These are phyloP conservation scores for Henricia sp. DNA, from an alignment of 53 echinoderm and acorn worm genomes.

Conservation along the genomic window DNA sequence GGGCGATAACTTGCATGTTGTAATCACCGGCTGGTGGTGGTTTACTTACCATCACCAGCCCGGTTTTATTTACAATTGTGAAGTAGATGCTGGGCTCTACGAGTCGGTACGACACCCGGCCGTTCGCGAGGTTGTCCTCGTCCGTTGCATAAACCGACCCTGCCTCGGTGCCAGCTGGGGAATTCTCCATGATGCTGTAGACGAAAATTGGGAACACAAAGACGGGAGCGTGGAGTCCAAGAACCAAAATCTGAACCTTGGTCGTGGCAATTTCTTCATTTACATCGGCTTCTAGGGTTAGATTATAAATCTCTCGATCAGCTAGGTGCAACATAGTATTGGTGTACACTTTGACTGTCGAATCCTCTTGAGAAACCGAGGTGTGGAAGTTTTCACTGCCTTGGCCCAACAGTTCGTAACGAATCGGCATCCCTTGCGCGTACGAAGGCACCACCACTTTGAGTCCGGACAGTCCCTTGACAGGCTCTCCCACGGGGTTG, in stretches of 20 bases:
- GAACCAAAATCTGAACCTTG: slow-evolving; percentile 49
- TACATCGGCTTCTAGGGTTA: slow-evolving; percentile 38
- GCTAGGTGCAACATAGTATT: slow-evolving; percentile 45
- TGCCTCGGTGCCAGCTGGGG: slow-evolving; percentile 34
- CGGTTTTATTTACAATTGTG: slow-evolving; percentile 53
- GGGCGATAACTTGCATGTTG: slow-evolving; percentile 64
- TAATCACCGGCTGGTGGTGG: slow-evolving; percentile 54
- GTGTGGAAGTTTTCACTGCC: slow-evolving; percentile 59
- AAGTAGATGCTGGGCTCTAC: slow-evolving; percentile 55
- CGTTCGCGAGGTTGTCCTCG: slow-evolving; percentile 66
- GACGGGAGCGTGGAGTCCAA: slow-evolving; percentile 68
- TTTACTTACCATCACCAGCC: slow-evolving; percentile 43
- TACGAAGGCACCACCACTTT: slow-evolving; percentile 41
- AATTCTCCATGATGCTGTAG: slow-evolving; percentile 57
- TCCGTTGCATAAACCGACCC: slow-evolving; percentile 73
- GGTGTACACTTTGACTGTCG: slow-evolving; percentile 47
- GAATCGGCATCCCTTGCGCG: slow-evolving; percentile 43
- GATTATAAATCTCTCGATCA: slow-evolving; percentile 41
- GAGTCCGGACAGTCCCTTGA: slow-evolving; percentile 60
- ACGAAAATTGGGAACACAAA: slow-evolving; percentile 41
- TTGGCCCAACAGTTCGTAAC: slow-evolving; percentile 41
- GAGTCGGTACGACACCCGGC: slow-evolving; percentile 59
- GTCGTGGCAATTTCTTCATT: slow-evolving; percentile 39
- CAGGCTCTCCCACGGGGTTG: slow-evolving; percentile 24
- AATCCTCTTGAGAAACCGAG: slow-evolving; percentile 41